These are phyloP conservation scores for Scrobipalpa atriplicella DNA, from an alignment of 2,888 invertebrate genomes.

Conservation along the genomic window DNA sequence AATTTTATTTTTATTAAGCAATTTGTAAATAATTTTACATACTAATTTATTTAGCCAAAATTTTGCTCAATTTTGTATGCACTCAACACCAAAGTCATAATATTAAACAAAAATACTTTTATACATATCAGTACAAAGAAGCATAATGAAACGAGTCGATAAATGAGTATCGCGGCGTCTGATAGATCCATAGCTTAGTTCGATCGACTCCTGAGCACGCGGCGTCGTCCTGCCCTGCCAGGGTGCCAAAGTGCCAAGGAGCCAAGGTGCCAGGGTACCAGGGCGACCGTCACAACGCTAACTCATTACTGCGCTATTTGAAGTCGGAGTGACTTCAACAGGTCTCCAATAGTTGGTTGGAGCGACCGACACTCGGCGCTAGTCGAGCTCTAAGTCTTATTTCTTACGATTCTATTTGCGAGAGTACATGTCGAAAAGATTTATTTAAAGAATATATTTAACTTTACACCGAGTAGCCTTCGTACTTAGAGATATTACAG, in stretches of 20 bases:
- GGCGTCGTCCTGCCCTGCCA: not conserved
- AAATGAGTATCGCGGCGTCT: constrained; percentile 15
- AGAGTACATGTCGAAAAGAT: constrained; percentile 22
- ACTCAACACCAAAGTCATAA: constrained; percentile 82
- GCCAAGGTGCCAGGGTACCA: too few species aligned
- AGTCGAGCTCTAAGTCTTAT: constrained; percentile 63
- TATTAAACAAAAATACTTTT: constrained; percentile 63
- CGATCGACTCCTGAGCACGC: not conserved
- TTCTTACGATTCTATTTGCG: constrained; percentile 42
- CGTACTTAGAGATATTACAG: constrained; percentile 28
- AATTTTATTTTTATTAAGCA: constrained; percentile 69
- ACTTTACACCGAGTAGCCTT: constrained; percentile 23
- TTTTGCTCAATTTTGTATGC: constrained; percentile 81
- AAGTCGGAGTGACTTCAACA: constrained; percentile 39
- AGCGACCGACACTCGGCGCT: constrained; percentile 47
- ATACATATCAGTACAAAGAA: constrained; percentile 76
- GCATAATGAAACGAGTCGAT: constrained; percentile 62
- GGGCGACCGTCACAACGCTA: constrained; percentile 10
- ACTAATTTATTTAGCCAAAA: constrained; percentile 80
- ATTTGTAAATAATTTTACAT: constrained; percentile 67
- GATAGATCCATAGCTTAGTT: constrained; percentile 10
- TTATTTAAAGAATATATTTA: constrained; percentile 20
- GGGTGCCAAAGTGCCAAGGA: too few species aligned
- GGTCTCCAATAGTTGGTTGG: constrained; percentile 33
- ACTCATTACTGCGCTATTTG: not conserved